Conservation (phyloP, 2,888 invertebrate species). For the Petrolisthes cinctipes region DNA sequence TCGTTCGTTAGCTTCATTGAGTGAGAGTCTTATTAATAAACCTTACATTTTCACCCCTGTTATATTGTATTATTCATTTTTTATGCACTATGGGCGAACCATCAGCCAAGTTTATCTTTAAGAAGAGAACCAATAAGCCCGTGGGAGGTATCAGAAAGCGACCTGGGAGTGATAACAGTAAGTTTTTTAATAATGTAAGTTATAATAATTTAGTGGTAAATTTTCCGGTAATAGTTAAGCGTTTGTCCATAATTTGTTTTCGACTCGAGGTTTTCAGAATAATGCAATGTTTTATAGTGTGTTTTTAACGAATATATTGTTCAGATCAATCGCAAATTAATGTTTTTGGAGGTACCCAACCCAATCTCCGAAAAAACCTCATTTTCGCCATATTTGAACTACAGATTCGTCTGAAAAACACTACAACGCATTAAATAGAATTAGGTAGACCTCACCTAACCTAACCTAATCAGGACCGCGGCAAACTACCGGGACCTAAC, state of each 20-base stretch:
- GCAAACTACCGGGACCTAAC: too few species aligned
- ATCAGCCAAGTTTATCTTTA: slow-evolving; percentile 26
- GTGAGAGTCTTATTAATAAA: too few species aligned
- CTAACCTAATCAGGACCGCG: too few species aligned
- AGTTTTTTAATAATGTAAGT: background rate
- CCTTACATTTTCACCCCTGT: too few species aligned
- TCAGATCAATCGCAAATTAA: too few species aligned
- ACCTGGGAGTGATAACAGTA: slow-evolving; percentile 39
- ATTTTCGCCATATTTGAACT: too few species aligned
- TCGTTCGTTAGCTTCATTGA: too few species aligned
- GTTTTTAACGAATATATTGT: too few species aligned
- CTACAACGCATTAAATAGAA: background rate
- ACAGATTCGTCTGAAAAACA: background rate
- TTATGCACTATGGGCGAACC: slow-evolving; percentile 25
- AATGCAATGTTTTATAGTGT: background rate
- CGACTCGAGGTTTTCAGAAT: background rate
- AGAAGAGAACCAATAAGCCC: slow-evolving; percentile 24
- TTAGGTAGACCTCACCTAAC: too few species aligned
- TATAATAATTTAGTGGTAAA: background rate
- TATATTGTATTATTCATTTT: too few species aligned
- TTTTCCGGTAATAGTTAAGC: background rate
- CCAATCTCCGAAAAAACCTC: too few species aligned
- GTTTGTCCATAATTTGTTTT: background rate
- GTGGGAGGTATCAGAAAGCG: slow-evolving; percentile 37
- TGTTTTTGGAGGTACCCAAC: too few species aligned